phyloP scores from a whole-genome alignment of 2,888 invertebrate species.

The Notocelia uddmanniana region DNA sequence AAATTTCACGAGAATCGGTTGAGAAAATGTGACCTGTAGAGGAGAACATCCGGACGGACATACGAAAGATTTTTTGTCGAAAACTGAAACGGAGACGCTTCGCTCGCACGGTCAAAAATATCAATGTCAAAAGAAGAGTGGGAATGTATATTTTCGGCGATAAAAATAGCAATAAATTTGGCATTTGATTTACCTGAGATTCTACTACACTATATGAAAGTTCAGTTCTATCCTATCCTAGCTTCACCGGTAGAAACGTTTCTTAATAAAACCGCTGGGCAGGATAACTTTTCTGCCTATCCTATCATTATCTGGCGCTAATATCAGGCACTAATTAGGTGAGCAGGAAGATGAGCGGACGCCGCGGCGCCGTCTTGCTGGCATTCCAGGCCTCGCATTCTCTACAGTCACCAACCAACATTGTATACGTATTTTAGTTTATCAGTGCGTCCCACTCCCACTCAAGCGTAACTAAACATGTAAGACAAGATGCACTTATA shows the following conservation, averaged over 20 bases:
- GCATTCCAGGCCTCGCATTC: background rate
- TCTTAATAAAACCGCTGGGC: background rate
- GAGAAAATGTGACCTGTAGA: too few relatives aligned
- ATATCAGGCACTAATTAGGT: constrained; percentile 11
- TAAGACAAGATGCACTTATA: background rate
- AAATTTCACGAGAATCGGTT: too few relatives aligned
- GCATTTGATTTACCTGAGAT: too few relatives aligned
- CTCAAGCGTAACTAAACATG: background rate
- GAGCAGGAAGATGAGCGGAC: constrained; percentile 59
- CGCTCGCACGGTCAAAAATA: too few relatives aligned
- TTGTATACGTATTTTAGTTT: background rate
- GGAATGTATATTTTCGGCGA: too few relatives aligned
- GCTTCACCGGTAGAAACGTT: background rate
- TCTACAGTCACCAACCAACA: background rate
- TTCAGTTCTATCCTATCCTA: background rate
- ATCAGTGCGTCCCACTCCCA: constrained; percentile 1
- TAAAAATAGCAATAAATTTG: too few relatives aligned
- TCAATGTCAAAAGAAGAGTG: too few relatives aligned
- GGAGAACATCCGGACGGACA: too few relatives aligned
- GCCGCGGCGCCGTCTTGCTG: constrained; percentile 53
- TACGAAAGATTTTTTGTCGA: too few relatives aligned
- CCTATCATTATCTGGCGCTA: background rate
- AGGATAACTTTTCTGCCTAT: background rate
- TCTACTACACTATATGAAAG: too few relatives aligned
- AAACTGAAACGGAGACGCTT: too few relatives aligned